phyloP scores from a whole-genome alignment of 2,888 invertebrate genomes.

The Agonum fuliginosum region DNA sequence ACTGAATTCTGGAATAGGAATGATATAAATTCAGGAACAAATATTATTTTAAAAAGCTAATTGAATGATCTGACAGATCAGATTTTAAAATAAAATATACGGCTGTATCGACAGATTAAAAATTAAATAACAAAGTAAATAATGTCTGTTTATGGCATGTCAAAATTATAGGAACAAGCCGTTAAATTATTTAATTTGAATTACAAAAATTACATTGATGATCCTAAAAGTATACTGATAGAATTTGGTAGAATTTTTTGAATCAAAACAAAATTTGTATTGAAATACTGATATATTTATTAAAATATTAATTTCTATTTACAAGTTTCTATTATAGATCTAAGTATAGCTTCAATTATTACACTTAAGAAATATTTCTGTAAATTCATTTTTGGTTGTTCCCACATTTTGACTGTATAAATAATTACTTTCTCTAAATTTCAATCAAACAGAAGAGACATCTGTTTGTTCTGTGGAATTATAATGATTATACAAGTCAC shows the following conservation, averaged over 20 bases:
- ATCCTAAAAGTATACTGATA: too few relatives aligned
- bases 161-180: not conserved
- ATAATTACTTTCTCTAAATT: not conserved
- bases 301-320: too few relatives aligned
- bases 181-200: too few relatives aligned
- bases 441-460: not conserved
- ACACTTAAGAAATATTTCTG: too few relatives aligned
- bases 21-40: slow-evolving; percentile 35
- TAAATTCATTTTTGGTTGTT: not conserved
- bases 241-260: too few relatives aligned
- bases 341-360: too few relatives aligned
- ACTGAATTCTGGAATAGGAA: slow-evolving; percentile 25
- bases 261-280: too few relatives aligned
- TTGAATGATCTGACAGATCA: not conserved
- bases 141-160: not conserved
- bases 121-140: not conserved
- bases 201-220: too few relatives aligned
- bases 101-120: too few relatives aligned
- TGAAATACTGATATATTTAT: too few relatives aligned
- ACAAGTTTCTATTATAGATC: too few relatives aligned
- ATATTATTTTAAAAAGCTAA: not conserved
- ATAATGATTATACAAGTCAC: slow-evolving; percentile 31
- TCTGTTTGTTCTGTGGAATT: slow-evolving; percentile 10
- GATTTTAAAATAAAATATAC: not conserved
- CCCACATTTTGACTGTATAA: slow-evolving; percentile 23